Evolutionary conservation across 1,140 invertebrate species (phyloP), one percentile per base, ranked within the genome.

Genomic region (Coelopa frigida): DNA sequence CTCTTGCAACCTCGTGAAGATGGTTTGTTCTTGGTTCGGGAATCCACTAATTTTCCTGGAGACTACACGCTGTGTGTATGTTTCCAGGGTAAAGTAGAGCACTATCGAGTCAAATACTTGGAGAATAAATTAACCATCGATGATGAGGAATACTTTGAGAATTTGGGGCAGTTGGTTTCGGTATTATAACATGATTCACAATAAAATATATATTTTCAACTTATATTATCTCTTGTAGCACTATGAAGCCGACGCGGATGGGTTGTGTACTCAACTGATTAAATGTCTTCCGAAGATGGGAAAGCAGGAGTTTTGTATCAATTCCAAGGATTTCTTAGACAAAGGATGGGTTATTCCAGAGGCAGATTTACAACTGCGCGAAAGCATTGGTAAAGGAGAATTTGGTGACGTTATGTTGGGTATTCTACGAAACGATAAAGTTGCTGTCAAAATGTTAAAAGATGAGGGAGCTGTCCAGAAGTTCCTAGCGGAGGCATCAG

Each of bases 11-110:
- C 84, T 37, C 65, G 80, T 56, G 77, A 85, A 52, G 92, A 99
- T 72, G 96, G 96, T 21, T 78, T 97, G 31, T 99, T 98, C 74
- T 79, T 99, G 53, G 89, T 99, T 41, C 80, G 97, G 54, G 95
- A 99, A 71, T 97, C 93, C 49, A 98, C 93, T 23, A 98, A 99
- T 74, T 99, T 92, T 71, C 95, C 94, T 14, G 97, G 96, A 32
- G 95, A 99, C 74, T 99, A 97, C 69, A 99, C 96, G 20, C 76
- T 99, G 12, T 99, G 94, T 73, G 94, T 99, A 12, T 92, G 91
- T 60, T 96, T 82, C 67, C 83, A 92, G 59, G 85, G 82, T 21
- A 85, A 90, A 67, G 89, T 94, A 17, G 88, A 94, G 68, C 89
- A 94, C 61, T 94, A 94, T 66, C 79, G 90, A 56, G 87, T 92